Percentiles rank a stretch among this genome's conserved stretches.
phyloP scores from a whole-genome alignment of 2,797 vertebrate species.

The Otus scops region DNA sequence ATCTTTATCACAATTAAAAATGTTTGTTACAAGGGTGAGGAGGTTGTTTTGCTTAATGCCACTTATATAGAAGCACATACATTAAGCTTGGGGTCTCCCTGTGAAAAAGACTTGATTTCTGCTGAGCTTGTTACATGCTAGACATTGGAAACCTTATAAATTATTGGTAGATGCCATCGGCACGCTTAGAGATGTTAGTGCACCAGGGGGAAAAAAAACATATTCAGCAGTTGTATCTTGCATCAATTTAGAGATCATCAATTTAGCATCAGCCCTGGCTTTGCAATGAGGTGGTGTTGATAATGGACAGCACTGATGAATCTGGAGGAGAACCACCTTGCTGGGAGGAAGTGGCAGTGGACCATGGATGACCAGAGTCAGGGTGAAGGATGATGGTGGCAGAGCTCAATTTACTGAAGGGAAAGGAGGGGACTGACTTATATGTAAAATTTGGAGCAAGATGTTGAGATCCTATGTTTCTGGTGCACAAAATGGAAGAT shows the following conservation, averaged over 20 bases:
- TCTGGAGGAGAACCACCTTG: not conserved
- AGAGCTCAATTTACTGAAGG: not conserved
- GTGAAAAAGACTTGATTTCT: not conserved
- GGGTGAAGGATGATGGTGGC: not conserved
- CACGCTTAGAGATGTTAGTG: not conserved
- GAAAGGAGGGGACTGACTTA: rapidly evolving
- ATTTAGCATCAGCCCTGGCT: not conserved
- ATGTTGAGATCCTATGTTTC: rapidly evolving
- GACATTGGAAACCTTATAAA: not conserved
- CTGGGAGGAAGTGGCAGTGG: not conserved
- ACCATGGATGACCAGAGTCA: not conserved
- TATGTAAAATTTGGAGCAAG: not conserved
- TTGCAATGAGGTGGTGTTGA: not conserved
- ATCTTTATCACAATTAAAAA: constrained; percentile 27
- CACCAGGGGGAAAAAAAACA: rapidly evolving
- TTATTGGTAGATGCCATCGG: not conserved
- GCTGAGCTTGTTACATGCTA: not conserved
- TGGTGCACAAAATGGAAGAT: not conserved
- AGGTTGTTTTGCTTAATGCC: constrained; percentile 12
- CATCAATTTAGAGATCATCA: not conserved
- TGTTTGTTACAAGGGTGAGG: not conserved
- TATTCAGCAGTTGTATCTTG: not conserved
- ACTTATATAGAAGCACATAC: not conserved
- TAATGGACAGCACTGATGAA: not conserved
- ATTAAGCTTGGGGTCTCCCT: not conserved